Percentiles rank a stretch among this genome's conserved stretches.
phyloP scores from a whole-genome alignment of 2,888 invertebrate genomes.

The Helicoverpa assulta region DNA sequence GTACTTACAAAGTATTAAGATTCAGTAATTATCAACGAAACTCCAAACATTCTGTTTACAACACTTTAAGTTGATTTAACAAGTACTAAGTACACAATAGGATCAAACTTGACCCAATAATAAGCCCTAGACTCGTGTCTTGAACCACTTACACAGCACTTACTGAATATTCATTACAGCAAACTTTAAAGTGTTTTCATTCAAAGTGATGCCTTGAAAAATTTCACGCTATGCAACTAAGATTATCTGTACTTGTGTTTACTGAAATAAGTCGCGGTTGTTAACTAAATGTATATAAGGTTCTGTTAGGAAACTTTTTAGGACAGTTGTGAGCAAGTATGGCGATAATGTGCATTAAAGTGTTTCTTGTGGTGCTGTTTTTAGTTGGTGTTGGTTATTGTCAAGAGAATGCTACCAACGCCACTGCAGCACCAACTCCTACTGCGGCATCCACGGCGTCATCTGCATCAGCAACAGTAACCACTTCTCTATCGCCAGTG shows the following conservation, averaged over 20 bases:
- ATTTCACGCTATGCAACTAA: conserved; percentile 50
- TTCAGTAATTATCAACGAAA: no score
- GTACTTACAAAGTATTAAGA: no score
- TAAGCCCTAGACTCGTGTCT: conserved; percentile 21
- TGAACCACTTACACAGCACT: conserved; percentile 17
- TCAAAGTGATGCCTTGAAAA: conserved; percentile 56
- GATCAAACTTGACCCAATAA: neutral
- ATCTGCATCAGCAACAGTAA: neutral
- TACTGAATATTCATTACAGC: conserved; percentile 66
- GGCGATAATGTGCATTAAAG: conserved; percentile 58
- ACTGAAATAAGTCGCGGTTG: conserved; percentile 41
- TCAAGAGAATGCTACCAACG: conserved; percentile 59
- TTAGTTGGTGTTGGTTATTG: conserved; percentile 59
- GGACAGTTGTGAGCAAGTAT: conserved; percentile 59
- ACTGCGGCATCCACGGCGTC: neutral
- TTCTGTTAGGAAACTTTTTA: conserved; percentile 45
- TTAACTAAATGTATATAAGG: conserved; percentile 60
- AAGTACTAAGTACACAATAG: neutral
- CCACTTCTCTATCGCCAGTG: conserved; percentile 7
- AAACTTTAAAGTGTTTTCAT: conserved; percentile 50
- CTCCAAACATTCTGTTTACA: no score
- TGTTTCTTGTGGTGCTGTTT: conserved; percentile 60
- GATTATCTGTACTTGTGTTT: conserved; percentile 40
- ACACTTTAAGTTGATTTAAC: neutral
- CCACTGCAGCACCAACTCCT: conserved; percentile 9